These are phyloP conservation scores for Acleris literana DNA, from an alignment of 2,888 invertebrate genomes.

Conservation along the genomic window DNA sequence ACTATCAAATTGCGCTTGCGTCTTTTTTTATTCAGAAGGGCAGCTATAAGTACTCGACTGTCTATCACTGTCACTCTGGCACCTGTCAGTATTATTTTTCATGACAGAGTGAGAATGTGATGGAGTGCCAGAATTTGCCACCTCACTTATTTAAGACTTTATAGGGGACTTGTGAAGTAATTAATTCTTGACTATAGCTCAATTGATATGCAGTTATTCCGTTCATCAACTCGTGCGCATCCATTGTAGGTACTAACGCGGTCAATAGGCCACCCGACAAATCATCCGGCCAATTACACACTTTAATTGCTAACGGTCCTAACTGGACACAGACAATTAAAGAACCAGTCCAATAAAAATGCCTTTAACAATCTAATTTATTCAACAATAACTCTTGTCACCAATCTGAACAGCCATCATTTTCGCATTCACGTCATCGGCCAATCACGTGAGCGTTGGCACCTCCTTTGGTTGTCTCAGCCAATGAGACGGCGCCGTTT, in stretches of 20 bases:
- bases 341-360: constrained; percentile 52
- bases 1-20: no score
- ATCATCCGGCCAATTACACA: constrained; percentile 7
- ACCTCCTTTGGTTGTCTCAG: constrained; percentile 62
- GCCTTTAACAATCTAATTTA: constrained; percentile 61
- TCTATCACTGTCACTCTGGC: no score
- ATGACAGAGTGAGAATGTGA: no score
- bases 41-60: no score
- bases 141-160: no score
- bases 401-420: constrained; percentile 74
- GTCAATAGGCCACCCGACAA: constrained; percentile 12
- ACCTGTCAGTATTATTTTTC: no score
- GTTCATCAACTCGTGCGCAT: constrained; percentile 3
- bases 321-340: constrained; percentile 47
- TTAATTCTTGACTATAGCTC: no score
- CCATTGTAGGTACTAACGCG: neutral
- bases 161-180: no score
- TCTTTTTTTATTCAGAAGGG: no score
- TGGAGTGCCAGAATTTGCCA: no score
- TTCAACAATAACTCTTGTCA: constrained; percentile 74
- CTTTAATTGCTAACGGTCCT: constrained; percentile 37
- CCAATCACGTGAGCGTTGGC: constrained; percentile 64
- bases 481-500: constrained; percentile 69
- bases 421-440: constrained; percentile 70
- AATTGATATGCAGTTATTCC: neutral